Conservation (phyloP, 2,888 invertebrate genomes). For the Callinectes sapidus region DNA sequence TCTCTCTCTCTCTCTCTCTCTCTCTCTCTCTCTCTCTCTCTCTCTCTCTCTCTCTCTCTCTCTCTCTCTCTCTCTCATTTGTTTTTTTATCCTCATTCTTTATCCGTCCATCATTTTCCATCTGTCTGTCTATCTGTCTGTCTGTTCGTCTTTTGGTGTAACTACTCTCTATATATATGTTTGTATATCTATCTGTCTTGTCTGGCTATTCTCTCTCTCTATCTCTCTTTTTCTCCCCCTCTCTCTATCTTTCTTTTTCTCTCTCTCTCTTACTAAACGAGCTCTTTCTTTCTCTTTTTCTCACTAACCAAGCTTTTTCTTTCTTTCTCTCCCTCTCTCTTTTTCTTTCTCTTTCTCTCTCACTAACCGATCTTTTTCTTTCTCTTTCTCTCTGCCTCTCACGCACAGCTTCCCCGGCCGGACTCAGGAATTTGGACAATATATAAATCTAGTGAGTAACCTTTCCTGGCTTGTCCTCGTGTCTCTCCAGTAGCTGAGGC, state of each 20-base stretch:
- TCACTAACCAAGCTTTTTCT: no score
- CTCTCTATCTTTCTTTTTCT: slow-evolving; percentile 31
- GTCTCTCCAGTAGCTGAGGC: neutral
- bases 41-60: neutral
- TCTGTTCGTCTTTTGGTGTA: neutral
- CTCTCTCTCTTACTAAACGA: slow-evolving; percentile 20
- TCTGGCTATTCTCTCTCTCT: neutral
- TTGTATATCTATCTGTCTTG: neutral
- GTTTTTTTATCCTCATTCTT: neutral
- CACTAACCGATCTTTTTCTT: slow-evolving; percentile 41
- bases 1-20: slow-evolving; percentile 23
- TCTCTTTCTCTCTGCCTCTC: slow-evolving; percentile 51
- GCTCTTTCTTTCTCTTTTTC: neutral
- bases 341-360: slow-evolving; percentile 18
- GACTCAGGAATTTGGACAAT: slow-evolving; percentile 73
- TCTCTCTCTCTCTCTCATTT: slow-evolving; percentile 3
- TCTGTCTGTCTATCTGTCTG: neutral
- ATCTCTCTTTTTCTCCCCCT: neutral
- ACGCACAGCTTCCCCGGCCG: slow-evolving; percentile 71
- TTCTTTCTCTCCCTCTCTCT: neutral
- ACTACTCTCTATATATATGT: neutral
- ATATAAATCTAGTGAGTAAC: slow-evolving; percentile 73
- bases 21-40: slow-evolving; percentile 18
- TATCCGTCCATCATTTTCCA: neutral
- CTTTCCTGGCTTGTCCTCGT: neutral